phyloP scores from a whole-genome alignment of 1,140 invertebrate species.

The Drosophila pruinosa region DNA sequence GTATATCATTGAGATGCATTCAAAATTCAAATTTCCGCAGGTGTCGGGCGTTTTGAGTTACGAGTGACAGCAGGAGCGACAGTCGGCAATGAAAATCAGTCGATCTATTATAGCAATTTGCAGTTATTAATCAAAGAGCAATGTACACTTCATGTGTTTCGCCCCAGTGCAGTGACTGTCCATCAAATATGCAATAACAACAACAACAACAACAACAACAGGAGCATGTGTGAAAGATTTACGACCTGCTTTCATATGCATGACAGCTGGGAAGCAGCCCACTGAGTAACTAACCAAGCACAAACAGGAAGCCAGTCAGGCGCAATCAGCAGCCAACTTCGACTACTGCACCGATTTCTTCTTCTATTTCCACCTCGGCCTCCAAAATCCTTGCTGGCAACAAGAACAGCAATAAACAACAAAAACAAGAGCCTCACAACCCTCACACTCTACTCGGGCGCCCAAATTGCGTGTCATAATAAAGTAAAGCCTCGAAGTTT shows the following conservation, averaged over 20 bases:
- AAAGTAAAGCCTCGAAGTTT: slow-evolving; percentile 22
- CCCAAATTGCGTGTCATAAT: slow-evolving; percentile 49
- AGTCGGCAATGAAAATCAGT: slow-evolving; percentile 53
- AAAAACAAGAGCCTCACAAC: background rate
- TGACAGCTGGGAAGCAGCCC: slow-evolving; percentile 59
- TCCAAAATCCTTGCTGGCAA: slow-evolving; percentile 10
- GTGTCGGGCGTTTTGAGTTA: slow-evolving; percentile 16
- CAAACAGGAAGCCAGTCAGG: slow-evolving; percentile 24
- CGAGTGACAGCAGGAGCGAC: slow-evolving; percentile 20
- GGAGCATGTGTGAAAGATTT: slow-evolving; percentile 58
- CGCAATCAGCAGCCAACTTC: slow-evolving; percentile 6
- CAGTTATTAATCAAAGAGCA: slow-evolving; percentile 74
- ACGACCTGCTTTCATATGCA: slow-evolving; percentile 79
- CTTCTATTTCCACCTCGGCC: background rate
- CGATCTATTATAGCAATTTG: slow-evolving; percentile 76
- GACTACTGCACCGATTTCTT: background rate
- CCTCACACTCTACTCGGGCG: background rate
- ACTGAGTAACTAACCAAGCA: slow-evolving; percentile 67
- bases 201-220: slow-evolving; percentile 4
- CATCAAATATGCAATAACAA: slow-evolving; percentile 71
- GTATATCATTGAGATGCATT: slow-evolving; percentile 1
- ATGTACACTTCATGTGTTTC: slow-evolving; percentile 35
- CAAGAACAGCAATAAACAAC: slow-evolving; percentile 5
- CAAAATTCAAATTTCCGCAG: slow-evolving; percentile 39
- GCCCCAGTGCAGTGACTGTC: slow-evolving; percentile 13